phyloP scores from a whole-genome alignment of 1,140 invertebrate genomes.

The Lanistes nyassanus region DNA sequence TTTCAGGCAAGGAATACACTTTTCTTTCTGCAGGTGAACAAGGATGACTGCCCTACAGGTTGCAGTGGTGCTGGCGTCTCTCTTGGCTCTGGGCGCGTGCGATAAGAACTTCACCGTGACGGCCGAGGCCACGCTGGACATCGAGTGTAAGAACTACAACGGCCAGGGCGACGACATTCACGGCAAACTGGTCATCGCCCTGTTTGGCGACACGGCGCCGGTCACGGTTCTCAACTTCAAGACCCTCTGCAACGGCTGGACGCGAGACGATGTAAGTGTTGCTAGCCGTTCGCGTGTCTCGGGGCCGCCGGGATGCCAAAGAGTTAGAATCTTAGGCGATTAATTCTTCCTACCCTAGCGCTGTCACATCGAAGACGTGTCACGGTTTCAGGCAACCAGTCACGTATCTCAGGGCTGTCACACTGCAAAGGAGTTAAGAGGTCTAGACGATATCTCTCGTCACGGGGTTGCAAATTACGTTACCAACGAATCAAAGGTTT shows the following conservation, averaged over 20 bases:
- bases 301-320: too few species aligned
- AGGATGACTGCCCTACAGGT: constrained; percentile 24
- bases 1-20: too few species aligned
- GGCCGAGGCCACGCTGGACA: constrained; percentile 57
- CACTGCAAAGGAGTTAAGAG: too few species aligned
- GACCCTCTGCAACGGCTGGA: constrained; percentile 59
- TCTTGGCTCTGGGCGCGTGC: constrained; percentile 18
- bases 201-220: constrained; percentile 66
- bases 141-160: constrained; percentile 59
- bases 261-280: constrained; percentile 47
- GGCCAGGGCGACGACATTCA: constrained; percentile 55
- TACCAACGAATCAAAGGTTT: too few species aligned
- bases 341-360: too few species aligned
- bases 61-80: constrained; percentile 12
- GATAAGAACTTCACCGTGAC: constrained; percentile 58
- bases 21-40: not conserved
- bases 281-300: too few species aligned
- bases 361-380: too few species aligned
- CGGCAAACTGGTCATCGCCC: constrained; percentile 56
- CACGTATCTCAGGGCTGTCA: too few species aligned
- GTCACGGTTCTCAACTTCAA: constrained; percentile 66
- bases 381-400: too few species aligned
- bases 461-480: too few species aligned
- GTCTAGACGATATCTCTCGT: too few species aligned
- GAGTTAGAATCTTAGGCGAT: too few species aligned